Base-by-base conservation (phyloP, 1,140 invertebrate genomes). In the Halictus rubicundus region DNA sequence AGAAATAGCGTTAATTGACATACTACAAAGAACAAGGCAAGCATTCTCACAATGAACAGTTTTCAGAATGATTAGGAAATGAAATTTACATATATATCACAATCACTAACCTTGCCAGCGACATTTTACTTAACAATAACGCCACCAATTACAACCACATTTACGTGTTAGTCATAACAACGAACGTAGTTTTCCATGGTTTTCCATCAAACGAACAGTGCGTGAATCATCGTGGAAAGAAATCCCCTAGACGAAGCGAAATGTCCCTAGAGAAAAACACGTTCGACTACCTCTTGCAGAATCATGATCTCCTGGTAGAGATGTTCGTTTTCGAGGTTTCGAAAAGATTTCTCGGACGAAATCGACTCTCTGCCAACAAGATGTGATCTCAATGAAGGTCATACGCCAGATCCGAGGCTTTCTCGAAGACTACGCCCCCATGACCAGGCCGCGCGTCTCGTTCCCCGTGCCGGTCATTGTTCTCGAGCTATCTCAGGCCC, bases 71-170 rank as follows among this genome's bases (percentile, higher is more conserved):
- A 46, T 10, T 46, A 46, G 14, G 42, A 68, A 27, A 37, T 52
- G 52, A 63, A 54, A 49, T 21, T 23, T 0, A 12, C 52, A 19
- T 25, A 75, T 27, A 61, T 25, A 23, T 52, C 4, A 37, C 21
- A 73, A 37, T n/a, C 10, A 39, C 74, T 25, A 63, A 78, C 75
- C 75, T 78, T 52, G 75, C 19, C 16, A 78, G 23, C 68, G 75
- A 78, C 75, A 78, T 78, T 71, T 78, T 71, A 16, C 39, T 42
- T 63, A 54, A 42, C 25, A 54, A 3, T 8, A 8, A 25, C 39
- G 12, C 32, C 10, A 54, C n/a, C 10, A 23, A 49, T 21, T 61
- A 61, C 6, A 16, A 12, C 4, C 59, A 61, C 16, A 16, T 46
- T 59, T 25, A 39, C 23, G 14, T 6, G 37, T 27, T 42, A 14